Evolutionary conservation across 2,888 invertebrate genomes (phyloP), one percentile per base, ranked within the genome.

Genomic region (Leptinotarsa peninsularis): DNA sequence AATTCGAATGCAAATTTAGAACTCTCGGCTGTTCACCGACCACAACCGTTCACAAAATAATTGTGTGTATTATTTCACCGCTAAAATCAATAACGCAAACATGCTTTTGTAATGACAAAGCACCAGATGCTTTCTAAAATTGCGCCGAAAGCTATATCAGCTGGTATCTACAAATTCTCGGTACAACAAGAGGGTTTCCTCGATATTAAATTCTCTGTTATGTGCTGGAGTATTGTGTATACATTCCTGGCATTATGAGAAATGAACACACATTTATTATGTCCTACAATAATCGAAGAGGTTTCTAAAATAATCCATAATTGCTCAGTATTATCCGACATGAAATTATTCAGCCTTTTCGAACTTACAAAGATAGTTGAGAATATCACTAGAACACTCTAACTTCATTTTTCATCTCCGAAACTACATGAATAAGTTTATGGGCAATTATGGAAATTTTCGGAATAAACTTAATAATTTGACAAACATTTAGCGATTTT

Each of bases 81-180:
- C 63, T 63, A 63, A 63, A 63, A 43, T 63, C 17, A 63, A 63
- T 33, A 63, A 63, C 33, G 33, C 63, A 63, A 15, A 63, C 63
- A 63, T 63, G 33, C n/a, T 63, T 63, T 33, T 43, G 43, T 43
- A 63, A 63, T 63, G 63, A 63, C 43, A 63, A 17, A 63, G 13
- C 10, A 63, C 63, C 43, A 10, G n/a, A 63, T 63, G 63, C 63
- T 63, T 63, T 63, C 63, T 63, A 63, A 63, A 63, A n/a, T 33
- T 63, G 5, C 5, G 63, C 63, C 63, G 27, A n/a, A n/a, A 63
- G 63, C 63, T 63, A 43, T n/a, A 63, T 43, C 63, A 63, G 63
- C 63, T 63, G 63, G 63, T 63, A 63, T 33, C 27, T 43, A 33
- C 10, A 27, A 27, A 63, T 17, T 63, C 43, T 63, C 27, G 13